Percentiles rank a stretch among this genome's conserved stretches.
These are phyloP conservation scores for Heliocidaris erythrogramma DNA, from an alignment of 35 echinoderm and acorn worm species.

Conservation along the genomic window DNA sequence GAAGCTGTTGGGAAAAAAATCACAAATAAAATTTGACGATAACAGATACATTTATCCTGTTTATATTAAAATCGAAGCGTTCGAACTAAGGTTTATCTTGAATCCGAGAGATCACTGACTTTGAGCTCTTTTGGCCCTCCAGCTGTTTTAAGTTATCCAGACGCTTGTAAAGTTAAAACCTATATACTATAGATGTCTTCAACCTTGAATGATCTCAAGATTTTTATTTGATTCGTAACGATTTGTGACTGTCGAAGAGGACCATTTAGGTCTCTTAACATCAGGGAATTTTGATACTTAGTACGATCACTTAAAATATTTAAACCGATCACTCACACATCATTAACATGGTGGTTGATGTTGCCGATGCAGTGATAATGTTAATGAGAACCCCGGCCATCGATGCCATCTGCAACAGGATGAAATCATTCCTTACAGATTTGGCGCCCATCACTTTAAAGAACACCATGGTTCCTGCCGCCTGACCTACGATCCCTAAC, in stretches of 20 bases:
- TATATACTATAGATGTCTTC: no score
- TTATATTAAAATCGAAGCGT: no score
- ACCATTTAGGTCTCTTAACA: background rate
- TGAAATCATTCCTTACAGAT: conserved; percentile 39
- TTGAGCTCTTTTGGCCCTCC: no score
- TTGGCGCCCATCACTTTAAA: conserved; percentile 42
- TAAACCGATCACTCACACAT: background rate
- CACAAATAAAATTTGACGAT: no score
- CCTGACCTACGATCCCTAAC: conserved; percentile 34
- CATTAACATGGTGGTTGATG: background rate
- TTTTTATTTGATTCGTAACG: no score
- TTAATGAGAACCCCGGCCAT: background rate
- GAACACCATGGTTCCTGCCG: conserved; percentile 31
- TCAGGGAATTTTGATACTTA: background rate
- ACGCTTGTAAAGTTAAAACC: no score
- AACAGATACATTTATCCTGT: no score
- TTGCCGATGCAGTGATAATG: background rate
- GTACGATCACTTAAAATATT: background rate
- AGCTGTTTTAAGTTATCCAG: no score
- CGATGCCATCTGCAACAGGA: background rate
- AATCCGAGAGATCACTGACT: no score
- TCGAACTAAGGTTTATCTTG: no score
- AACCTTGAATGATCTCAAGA: no score
- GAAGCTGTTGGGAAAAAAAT: conserved; percentile 1
- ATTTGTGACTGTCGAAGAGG: background rate